Percentiles rank a stretch among this genome's conserved stretches.
These are phyloP conservation scores for Caenorhabditis latens DNA, from an alignment of 1,140 invertebrate genomes.

Conservation along the genomic window DNA sequence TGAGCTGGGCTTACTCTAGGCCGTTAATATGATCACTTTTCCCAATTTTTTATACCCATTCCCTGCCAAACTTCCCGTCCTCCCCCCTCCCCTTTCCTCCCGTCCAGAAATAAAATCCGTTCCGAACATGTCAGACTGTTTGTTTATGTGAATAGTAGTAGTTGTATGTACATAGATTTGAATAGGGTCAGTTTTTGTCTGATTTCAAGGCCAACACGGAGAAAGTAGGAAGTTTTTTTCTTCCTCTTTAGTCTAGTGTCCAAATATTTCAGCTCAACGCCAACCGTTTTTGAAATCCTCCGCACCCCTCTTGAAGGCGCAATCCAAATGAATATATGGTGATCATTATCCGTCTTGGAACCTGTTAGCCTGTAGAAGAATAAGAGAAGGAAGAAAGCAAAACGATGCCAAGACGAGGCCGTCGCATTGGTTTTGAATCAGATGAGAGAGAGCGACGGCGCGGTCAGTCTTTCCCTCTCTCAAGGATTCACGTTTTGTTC, in stretches of 20 bases:
- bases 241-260: background rate
- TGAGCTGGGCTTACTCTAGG: too few species aligned
- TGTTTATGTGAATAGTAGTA: conserved; percentile 43
- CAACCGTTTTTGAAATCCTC: background rate
- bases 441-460: conserved; percentile 11
- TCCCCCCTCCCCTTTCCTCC: background rate
- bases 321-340: conserved; percentile 22
- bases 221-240: background rate
- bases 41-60: too few species aligned
- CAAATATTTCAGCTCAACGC: background rate
- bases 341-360: conserved; percentile 45
- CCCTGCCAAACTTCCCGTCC: too few species aligned
- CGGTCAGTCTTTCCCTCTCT: background rate
- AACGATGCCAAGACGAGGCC: conserved; percentile 29
- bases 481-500: conserved; percentile 43
- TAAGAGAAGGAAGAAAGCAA: conserved; percentile 11
- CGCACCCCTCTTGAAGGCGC: background rate
- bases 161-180: conserved; percentile 31
- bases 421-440: conserved; percentile 50
- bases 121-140: conserved; percentile 35
- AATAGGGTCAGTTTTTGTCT: conserved; percentile 43
- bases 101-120: background rate
- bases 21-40: too few species aligned
- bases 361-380: conserved; percentile 16
- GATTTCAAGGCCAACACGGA: conserved; percentile 29